phyloP scores from a whole-genome alignment of 2,888 invertebrate genomes.

The Chrysotoxum bicinctum region DNA sequence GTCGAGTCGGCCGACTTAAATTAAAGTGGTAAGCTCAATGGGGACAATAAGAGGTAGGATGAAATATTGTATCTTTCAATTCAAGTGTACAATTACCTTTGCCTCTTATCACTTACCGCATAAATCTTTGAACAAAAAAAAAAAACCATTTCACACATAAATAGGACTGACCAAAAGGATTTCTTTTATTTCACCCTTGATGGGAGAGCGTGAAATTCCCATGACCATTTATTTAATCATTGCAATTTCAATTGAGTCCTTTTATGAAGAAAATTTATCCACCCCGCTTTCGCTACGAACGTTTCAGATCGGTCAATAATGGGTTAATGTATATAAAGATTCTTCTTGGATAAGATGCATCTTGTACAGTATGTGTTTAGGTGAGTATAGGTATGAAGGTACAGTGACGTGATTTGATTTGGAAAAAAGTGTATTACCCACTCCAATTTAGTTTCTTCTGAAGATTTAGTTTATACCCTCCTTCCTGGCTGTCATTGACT shows the following conservation, averaged over 20 bases:
- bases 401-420: slow-evolving; percentile 65
- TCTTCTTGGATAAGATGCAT: slow-evolving; percentile 63
- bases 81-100: slow-evolving; percentile 70
- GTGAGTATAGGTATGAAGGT: slow-evolving; percentile 4
- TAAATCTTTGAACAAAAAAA: slow-evolving; percentile 55
- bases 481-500: slow-evolving; percentile 74
- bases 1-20: slow-evolving; percentile 34
- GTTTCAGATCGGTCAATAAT: slow-evolving; percentile 65
- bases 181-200: slow-evolving; percentile 61
- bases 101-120: slow-evolving; percentile 64
- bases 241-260: slow-evolving; percentile 72
- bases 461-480: slow-evolving; percentile 73
- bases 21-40: slow-evolving; percentile 44
- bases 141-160: slow-evolving; percentile 31
- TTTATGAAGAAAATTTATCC: slow-evolving; percentile 58
- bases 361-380: slow-evolving; percentile 7
- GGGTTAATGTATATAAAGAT: slow-evolving; percentile 65
- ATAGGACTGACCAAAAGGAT: slow-evolving; percentile 49
- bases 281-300: slow-evolving; percentile 13
- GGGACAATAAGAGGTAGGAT: neutral
- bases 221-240: slow-evolving; percentile 72
- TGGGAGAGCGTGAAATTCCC: slow-evolving; percentile 61
- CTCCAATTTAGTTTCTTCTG: slow-evolving; percentile 60
- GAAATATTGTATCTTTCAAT: slow-evolving; percentile 54
- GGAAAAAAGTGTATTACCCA: slow-evolving; percentile 34